A percentile compares a stretch with the other conserved stretches of the same genome.
These are phyloP conservation scores for Marmota monax DNA, from an alignment of 2,113 vertebrate genomes.

Conservation along the genomic window DNA sequence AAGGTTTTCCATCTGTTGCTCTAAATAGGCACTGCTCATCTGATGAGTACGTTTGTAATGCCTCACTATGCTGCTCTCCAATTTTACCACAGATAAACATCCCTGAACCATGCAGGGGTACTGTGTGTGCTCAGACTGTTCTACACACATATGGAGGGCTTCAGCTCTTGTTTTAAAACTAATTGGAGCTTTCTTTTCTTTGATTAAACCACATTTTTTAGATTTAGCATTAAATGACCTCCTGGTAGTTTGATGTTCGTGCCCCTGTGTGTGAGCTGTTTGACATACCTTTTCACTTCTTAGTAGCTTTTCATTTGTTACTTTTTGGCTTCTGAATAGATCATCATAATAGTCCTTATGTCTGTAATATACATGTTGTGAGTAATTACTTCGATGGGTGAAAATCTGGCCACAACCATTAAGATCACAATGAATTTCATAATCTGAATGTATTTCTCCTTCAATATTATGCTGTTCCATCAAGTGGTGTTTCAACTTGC, in stretches of 20 bases:
- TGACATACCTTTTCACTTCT: slow-evolving; percentile 80
- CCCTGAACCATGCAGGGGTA: slow-evolving; percentile 97
- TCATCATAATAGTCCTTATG: slow-evolving; percentile 93
- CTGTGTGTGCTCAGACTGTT: slow-evolving; percentile 91
- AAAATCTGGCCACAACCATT: slow-evolving; percentile 94
- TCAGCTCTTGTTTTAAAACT: slow-evolving; percentile 92
- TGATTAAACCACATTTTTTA: slow-evolving; percentile 82
- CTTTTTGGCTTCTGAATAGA: slow-evolving; percentile 85
- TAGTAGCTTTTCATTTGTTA: slow-evolving; percentile 83
- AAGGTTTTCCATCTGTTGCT: slow-evolving; percentile 88
- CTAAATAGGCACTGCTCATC: slow-evolving; percentile 87
- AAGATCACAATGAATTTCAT: slow-evolving; percentile 92
- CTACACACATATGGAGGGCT: slow-evolving; percentile 96
- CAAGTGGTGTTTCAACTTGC: slow-evolving; percentile 93
- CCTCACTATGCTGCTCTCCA: slow-evolving; percentile 92
- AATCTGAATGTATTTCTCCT: slow-evolving; percentile 88
- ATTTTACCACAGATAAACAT: slow-evolving; percentile 94
- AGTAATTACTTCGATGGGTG: slow-evolving; percentile 91
- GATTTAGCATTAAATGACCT: slow-evolving; percentile 83
- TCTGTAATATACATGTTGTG: slow-evolving; percentile 93
- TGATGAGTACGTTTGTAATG: slow-evolving; percentile 94
- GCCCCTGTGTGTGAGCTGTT: slow-evolving; percentile 57
- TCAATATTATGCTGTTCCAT: slow-evolving; percentile 88
- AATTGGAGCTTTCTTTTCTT: slow-evolving; percentile 87
- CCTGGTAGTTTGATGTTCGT: slow-evolving; percentile 79